phyloP scores from a whole-genome alignment of 2,797 vertebrate species.

The Micropoecilia bifurca region DNA sequence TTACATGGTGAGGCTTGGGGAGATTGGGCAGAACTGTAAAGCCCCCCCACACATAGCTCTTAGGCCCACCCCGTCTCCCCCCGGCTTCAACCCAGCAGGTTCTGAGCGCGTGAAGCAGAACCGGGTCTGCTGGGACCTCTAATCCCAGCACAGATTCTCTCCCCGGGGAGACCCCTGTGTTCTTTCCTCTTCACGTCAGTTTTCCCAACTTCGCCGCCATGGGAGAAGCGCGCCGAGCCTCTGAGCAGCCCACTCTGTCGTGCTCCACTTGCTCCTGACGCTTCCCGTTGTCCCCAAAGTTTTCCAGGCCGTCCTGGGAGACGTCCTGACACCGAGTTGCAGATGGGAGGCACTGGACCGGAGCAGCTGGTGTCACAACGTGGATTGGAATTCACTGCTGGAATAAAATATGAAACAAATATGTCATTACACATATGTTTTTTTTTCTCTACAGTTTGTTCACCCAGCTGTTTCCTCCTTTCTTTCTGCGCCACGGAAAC shows the following conservation, averaged over 20 bases:
- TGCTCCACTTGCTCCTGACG: conserved; percentile 81
- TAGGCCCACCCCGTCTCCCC: neutral
- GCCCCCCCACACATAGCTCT: conserved; percentile 55
- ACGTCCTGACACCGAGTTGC: conserved; percentile 76
- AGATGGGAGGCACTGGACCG: conserved; percentile 83
- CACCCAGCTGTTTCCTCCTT: conserved; percentile 69
- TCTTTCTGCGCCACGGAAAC: conserved; percentile 44
- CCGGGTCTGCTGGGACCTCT: conserved; percentile 63
- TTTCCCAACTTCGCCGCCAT: conserved; percentile 54
- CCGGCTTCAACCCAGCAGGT: conserved; percentile 49
- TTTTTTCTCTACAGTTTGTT: conserved; percentile 55
- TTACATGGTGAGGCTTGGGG: conserved; percentile 73
- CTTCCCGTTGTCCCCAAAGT: conserved; percentile 72
- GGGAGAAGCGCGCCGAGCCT: conserved; percentile 61
- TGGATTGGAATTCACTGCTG: conserved; percentile 81
- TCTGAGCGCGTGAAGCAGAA: conserved; percentile 73
- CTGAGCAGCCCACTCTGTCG: conserved; percentile 74
- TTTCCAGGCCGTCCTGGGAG: conserved; percentile 75
- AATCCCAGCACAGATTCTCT: conserved; percentile 70
- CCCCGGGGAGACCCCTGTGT: conserved; percentile 60
- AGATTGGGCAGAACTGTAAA: conserved; percentile 73
- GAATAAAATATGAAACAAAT: conserved; percentile 79
- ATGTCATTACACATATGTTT: conserved; percentile 75
- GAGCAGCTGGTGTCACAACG: conserved; percentile 76
- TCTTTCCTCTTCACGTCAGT: conserved; percentile 54